These are phyloP conservation scores for Actenoides hombroni DNA, from an alignment of 2,113 vertebrate genomes.

Conservation along the genomic window DNA sequence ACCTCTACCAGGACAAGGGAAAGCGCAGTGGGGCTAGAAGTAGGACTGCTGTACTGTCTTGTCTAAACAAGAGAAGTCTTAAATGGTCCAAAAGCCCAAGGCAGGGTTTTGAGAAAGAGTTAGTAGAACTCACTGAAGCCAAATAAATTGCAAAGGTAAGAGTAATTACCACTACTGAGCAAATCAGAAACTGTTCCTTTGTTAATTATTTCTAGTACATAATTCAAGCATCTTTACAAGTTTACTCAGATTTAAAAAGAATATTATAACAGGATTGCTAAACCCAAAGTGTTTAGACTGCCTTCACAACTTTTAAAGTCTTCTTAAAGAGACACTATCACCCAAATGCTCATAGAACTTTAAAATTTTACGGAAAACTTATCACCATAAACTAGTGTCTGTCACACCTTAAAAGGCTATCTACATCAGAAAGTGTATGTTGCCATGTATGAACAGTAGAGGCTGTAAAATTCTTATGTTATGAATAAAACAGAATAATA, in stretches of 20 bases:
- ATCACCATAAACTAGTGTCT: not conserved
- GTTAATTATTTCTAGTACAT: not conserved
- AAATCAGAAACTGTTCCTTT: rapidly evolving
- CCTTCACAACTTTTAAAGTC: not conserved
- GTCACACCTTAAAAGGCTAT: not conserved
- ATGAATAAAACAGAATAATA: not conserved
- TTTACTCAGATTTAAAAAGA: not conserved
- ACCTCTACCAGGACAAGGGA: not conserved
- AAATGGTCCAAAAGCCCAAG: not conserved
- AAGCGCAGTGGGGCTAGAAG: not conserved
- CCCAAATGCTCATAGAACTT: not conserved
- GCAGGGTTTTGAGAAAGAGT: not conserved
- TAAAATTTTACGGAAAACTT: not conserved
- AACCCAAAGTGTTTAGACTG: not conserved
- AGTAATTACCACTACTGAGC: not conserved
- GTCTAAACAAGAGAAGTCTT: not conserved
- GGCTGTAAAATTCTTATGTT: not conserved
- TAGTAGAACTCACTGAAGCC: not conserved
- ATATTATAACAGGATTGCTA: not conserved
- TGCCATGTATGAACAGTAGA: not conserved
- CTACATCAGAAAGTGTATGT: not conserved
- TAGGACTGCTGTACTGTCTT: not conserved
- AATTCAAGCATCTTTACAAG: not conserved
- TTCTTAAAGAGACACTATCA: not conserved
- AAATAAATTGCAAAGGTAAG: not conserved